Evolutionary conservation across 2,888 invertebrate genomes (phyloP).

Genomic region (Drosophila prolongata): DNA sequence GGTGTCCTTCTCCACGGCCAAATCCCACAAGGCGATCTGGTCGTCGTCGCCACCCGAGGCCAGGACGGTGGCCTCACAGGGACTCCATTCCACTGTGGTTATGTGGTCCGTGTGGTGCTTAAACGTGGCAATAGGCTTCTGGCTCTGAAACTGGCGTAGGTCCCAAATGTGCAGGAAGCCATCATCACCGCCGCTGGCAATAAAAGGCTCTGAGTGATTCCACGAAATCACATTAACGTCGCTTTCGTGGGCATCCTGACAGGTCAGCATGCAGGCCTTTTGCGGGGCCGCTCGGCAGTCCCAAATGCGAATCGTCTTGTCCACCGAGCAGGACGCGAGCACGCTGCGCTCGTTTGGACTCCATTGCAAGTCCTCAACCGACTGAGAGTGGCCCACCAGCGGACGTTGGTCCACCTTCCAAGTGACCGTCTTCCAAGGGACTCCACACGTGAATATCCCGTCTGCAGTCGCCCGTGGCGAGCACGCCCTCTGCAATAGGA

Average conservation of each 20-base stretch:
- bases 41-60: slow-evolving; percentile 97
- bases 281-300: slow-evolving; percentile 94
- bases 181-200: slow-evolving; percentile 98
- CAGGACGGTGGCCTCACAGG: slow-evolving; percentile 95
- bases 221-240: slow-evolving; percentile 99
- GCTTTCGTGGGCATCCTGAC: slow-evolving; percentile 92
- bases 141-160: slow-evolving; percentile 91
- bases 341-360: slow-evolving; percentile 97
- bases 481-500: slow-evolving; percentile 90
- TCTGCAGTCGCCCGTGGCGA: slow-evolving; percentile 96
- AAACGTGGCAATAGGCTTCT: slow-evolving; percentile 94
- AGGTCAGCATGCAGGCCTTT: slow-evolving; percentile 96
- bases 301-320: slow-evolving; percentile 97
- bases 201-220: slow-evolving; percentile 96
- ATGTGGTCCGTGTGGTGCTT: slow-evolving; percentile 97
- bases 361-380: slow-evolving; percentile 99
- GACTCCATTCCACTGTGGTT: slow-evolving; percentile 99
- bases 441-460: slow-evolving; percentile 97
- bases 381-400: slow-evolving; percentile 93
- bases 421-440: slow-evolving; percentile 89
- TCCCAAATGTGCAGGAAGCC: slow-evolving; percentile 98
- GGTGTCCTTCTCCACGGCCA: slow-evolving; percentile 93
- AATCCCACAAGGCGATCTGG: slow-evolving; percentile 98
- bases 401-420: slow-evolving; percentile 97
- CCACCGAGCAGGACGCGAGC: slow-evolving; percentile 94